Base-by-base conservation (phyloP, 2,888 invertebrate species). In the Lamproptera curius region DNA sequence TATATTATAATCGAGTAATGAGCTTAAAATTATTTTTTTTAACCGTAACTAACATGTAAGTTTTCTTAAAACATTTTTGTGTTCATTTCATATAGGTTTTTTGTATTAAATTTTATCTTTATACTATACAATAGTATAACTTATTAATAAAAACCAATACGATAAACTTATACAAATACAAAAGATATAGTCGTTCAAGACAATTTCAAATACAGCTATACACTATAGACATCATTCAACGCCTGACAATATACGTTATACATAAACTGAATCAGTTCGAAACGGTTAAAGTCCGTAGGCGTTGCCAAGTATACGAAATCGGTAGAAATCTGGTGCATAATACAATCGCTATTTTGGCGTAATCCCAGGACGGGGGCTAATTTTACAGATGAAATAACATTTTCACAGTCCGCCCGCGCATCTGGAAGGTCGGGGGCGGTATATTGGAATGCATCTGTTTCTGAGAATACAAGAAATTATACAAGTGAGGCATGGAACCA, bases 331-430 rank as follows among this genome's bases (percentile, higher is more conserved):
- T 23, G 33, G 14, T 17, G 28, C 40, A 17, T 26, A 36, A 20
- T 35, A 23, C 49, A 49, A 44, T 38, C 13, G 28, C 17, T 34
- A 39, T 44, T 40, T 20, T 49, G 49, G 49, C 49, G 15, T 39
- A 40, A 39, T 28, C 43, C 43, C 43, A 44, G 28, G 35, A 39
- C 14, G 13, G n/a, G 23, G 35, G 43, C 43, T 40, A 49, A 49
- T 35, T 49, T 49, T 49, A 44, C 43, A 16, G 35, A 35, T 43
- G 28, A 16, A 42, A 23, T 42, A 17, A 34, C 13, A 36, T 17
- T 38, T 40, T 16, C 40, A 10, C 39, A 16, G 4, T 28, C 16
- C 14, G 37, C 35, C 13, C 23, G 20, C 13, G 37, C 11, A 31
- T 11, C 23, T 41, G 28, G 17, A 46, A 41, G 17, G 42, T 34